These are phyloP conservation scores for Cyrtonyx montezumae DNA, from an alignment of 2,113 vertebrate species.

Conservation along the genomic window DNA sequence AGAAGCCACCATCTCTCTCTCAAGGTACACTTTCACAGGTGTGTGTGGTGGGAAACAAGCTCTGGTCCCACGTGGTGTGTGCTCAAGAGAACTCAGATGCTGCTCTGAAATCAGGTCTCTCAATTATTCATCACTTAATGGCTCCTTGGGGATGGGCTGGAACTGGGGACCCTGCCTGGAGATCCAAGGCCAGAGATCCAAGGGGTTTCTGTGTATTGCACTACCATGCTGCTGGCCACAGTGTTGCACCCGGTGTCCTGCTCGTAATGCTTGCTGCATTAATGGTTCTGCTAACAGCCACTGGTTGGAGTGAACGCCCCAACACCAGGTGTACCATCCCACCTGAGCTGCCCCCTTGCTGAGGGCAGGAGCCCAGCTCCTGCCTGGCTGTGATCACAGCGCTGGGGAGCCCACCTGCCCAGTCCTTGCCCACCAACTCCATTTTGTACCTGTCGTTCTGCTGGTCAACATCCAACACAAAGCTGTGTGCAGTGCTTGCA, in stretches of 20 bases:
- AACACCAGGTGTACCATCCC: rapidly evolving
- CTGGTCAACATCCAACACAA: background rate
- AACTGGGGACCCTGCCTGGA: background rate
- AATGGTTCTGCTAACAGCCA: background rate
- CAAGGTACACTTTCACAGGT: background rate
- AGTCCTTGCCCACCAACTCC: background rate
- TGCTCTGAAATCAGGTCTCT: background rate
- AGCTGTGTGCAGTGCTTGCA: background rate
- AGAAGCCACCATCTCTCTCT: background rate
- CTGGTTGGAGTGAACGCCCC: background rate
- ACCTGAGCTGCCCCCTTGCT: background rate
- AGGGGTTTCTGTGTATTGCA: background rate
- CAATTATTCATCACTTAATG: background rate
- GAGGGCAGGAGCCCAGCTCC: background rate
- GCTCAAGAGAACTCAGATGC: background rate
- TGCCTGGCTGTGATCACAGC: background rate
- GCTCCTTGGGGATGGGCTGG: background rate
- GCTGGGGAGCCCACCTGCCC: background rate
- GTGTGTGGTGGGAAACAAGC: background rate
- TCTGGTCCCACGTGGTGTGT: rapidly evolving
- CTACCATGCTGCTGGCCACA: background rate
- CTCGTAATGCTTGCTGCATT: rapidly evolving
- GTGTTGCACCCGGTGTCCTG: background rate
- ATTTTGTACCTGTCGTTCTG: background rate
- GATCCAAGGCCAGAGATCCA: background rate